These are phyloP conservation scores for Caenorhabditis parvicauda DNA, from an alignment of 2,888 invertebrate species.

Conservation along the genomic window DNA sequence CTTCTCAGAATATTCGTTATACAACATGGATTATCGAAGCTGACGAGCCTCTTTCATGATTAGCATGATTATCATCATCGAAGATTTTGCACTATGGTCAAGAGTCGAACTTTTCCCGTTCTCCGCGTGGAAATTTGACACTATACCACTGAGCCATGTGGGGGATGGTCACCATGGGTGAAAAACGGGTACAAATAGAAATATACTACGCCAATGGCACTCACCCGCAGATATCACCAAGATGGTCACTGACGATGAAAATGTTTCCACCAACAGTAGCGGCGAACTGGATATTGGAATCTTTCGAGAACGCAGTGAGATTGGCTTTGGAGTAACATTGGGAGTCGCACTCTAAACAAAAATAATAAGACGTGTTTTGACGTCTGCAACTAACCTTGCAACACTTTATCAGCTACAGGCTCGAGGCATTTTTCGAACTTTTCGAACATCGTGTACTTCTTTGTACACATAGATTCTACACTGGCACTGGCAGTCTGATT, in stretches of 20 bases:
- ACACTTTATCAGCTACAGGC: constrained; percentile 19
- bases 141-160: too few relatives aligned
- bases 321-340: constrained; percentile 25
- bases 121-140: too few relatives aligned
- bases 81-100: too few relatives aligned
- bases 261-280: constrained; percentile 35
- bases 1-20: too few relatives aligned
- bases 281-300: constrained; percentile 24
- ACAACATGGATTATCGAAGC: too few relatives aligned
- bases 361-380: neutral
- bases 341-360: constrained; percentile 25
- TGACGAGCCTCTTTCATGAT: too few relatives aligned
- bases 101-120: too few relatives aligned
- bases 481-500: constrained; percentile 17
- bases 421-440: constrained; percentile 21
- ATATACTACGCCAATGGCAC: neutral
- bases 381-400: constrained; percentile 8
- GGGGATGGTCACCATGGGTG: too few relatives aligned
- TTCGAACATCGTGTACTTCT: constrained; percentile 27
- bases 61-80: too few relatives aligned
- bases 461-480: constrained; percentile 28
- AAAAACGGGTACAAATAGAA: too few relatives aligned
- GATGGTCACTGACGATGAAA: constrained; percentile 29
- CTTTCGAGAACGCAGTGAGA: constrained; percentile 23
- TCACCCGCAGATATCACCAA: constrained; percentile 24